phyloP scores from a whole-genome alignment of 2,113 vertebrate genomes.

The rat (Rattus norvegicus) region GRCr8 NC_086039.1:143721501-143722000 shows the following conservation, averaged over 20 bases:
- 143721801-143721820: background rate
- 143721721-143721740: background rate
- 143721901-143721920: background rate
- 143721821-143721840: background rate
- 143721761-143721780: background rate
- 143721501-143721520: background rate
- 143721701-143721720: background rate
- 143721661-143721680: background rate
- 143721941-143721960: background rate
- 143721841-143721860: background rate
- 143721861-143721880: background rate
- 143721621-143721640: background rate
- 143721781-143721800: background rate
- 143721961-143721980: background rate
- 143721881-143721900: background rate
- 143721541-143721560: background rate
- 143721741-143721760: background rate
- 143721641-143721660: background rate
- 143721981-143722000: background rate
- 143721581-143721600: background rate
- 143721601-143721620: background rate
- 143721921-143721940: background rate
- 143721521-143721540: background rate
- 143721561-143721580: background rate
- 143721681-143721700: background rate